Evolutionary conservation across 2,888 invertebrate genomes (phyloP), one percentile per base, ranked within the genome.

Genomic region (Euzetes globulus): DNA sequence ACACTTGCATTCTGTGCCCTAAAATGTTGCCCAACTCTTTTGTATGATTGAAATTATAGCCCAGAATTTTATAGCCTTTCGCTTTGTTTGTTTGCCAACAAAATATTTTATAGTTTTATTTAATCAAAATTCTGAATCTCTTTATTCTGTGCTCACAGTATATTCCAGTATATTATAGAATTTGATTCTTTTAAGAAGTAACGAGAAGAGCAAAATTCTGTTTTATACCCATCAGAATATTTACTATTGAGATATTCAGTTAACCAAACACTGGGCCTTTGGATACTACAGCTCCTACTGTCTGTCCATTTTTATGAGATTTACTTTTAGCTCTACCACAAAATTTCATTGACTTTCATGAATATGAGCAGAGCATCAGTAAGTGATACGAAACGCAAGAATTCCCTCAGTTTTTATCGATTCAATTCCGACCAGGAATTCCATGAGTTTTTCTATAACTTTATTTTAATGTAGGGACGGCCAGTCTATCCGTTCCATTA

Each of bases 291-390:
- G 33, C 33, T 6, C 5, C 33, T 52, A 55, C 55, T 55, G 55
- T 55, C 55, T 55, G 55, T 55, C 55, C 55, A 55, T 55, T 55
- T 55, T 55, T 55, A 55, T 55, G 22, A 55, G 55, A 55, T 55
- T 55, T 55, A 55, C 55, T 55, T 25, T 55, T 15, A 55, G 55
- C 22, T 55, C 22, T 55, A 55, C 55, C 55, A 22, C 55, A 55
- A 55, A 41, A 55, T 55, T 55, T 55, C 55, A 55, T 55, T 55
- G 55, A 55, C 55, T 55, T 55, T 50, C 55, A 55, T 55, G 55
- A 55, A 50, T 50, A 55, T 55, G 55, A 55, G 55, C 55, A 22
- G 11, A 55, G 55, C 55, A 55, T 55, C 55, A 55, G 55, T 55
- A 22, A 55, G 55, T 55, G n/a, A 19, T n/a, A 50, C 19, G 9